A percentile compares a stretch with the other conserved stretches of the same genome.
These are phyloP conservation scores for Acanthiza pusilla DNA, from an alignment of 2,797 vertebrate genomes.

Conservation along the genomic window DNA sequence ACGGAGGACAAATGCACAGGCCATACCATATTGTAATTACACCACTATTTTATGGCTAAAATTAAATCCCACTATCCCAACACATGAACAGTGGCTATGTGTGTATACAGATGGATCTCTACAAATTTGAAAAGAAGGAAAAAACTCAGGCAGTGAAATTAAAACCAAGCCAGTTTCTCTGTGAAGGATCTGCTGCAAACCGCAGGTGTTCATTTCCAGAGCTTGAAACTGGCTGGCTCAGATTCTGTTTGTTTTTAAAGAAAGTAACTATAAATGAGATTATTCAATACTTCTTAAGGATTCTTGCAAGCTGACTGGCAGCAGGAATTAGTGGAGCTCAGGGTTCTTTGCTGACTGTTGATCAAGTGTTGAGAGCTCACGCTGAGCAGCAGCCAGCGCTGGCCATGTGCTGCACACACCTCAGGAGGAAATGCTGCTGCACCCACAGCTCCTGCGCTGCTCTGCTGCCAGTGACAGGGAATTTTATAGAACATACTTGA, in stretches of 20 bases:
- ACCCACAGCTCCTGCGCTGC: neutral
- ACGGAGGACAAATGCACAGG: neutral
- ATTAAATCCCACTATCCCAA: neutral
- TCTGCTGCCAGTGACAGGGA: neutral
- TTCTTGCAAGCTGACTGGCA: neutral
- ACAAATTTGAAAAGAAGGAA: neutral
- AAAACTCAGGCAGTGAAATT: neutral
- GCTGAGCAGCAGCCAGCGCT: neutral
- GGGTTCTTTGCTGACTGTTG: neutral
- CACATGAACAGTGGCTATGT: neutral
- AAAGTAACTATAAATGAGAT: neutral
- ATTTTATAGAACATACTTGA: neutral
- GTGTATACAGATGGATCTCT: rapidly evolving
- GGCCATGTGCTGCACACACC: neutral
- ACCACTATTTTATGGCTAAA: neutral
- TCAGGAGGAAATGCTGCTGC: neutral
- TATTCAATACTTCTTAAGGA: neutral
- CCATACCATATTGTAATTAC: neutral
- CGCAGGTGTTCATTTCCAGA: neutral
- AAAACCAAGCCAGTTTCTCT: neutral
- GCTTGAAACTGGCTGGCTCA: neutral
- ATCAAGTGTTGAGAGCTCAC: neutral
- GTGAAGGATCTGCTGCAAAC: neutral
- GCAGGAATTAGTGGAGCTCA: neutral
- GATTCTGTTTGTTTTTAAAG: neutral